A percentile compares a stretch with the other conserved stretches of the same genome.
Conservation (phyloP, 2,888 invertebrate genomes). For the Heliconius aoede region DNA sequence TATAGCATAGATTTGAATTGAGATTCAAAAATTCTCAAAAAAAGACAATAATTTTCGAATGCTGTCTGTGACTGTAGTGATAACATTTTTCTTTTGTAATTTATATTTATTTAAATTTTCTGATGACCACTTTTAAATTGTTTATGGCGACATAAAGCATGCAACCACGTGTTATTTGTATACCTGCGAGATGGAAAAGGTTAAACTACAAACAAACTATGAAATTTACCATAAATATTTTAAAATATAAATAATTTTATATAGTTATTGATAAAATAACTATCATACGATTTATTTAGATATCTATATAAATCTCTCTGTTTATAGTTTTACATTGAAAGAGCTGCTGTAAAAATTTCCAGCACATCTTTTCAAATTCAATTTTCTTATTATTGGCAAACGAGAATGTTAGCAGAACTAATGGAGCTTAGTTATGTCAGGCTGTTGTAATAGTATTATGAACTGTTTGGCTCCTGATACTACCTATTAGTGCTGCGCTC, state of each 20-base stretch:
- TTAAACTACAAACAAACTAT: background rate
- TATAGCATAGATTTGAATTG: constrained; percentile 43
- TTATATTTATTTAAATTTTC: background rate
- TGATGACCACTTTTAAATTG: background rate
- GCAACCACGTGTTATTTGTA: background rate
- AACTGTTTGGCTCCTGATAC: constrained; percentile 37
- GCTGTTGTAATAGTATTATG: constrained; percentile 31
- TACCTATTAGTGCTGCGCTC: constrained; percentile 27
- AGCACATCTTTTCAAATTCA: constrained; percentile 21
- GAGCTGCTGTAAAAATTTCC: constrained; percentile 16
- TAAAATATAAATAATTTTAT: background rate
- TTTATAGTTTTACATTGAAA: background rate
- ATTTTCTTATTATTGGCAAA: constrained; percentile 29
- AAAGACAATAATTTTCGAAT: constrained; percentile 7
- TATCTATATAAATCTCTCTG: background rate
- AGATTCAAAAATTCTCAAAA: too few relatives aligned
- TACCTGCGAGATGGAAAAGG: background rate
- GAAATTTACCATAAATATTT: too few relatives aligned
- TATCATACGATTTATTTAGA: background rate
- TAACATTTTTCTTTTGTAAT: background rate
- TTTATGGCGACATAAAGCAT: background rate
- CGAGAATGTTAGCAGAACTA: constrained; percentile 33
- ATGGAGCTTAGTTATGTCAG: constrained; percentile 29
- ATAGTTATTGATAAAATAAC: background rate
- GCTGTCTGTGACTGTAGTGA: background rate